Percentiles rank a stretch among this genome's conserved stretches.
Conservation (phyloP, 2,797 vertebrate genomes). For the Acomys russatus region DNA sequence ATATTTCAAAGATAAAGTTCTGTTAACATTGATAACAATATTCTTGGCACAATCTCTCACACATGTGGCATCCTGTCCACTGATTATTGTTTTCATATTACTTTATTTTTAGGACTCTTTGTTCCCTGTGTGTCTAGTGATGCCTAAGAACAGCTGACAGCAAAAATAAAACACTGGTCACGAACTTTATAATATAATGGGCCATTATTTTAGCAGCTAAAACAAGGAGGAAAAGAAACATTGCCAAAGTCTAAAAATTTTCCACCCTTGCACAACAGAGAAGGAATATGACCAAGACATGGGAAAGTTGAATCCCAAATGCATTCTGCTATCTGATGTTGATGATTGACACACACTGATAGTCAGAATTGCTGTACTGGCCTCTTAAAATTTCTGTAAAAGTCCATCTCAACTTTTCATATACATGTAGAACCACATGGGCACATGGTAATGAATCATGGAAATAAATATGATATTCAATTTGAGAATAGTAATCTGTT, state of each 20-base stretch:
- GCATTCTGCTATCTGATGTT: not conserved
- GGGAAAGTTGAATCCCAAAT: not conserved
- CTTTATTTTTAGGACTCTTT: conserved; percentile 66
- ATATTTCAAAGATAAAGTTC: conserved; percentile 40
- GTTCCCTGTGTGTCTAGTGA: conserved; percentile 51
- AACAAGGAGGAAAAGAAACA: not conserved
- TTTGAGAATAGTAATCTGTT: not conserved
- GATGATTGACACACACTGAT: too few relatives aligned
- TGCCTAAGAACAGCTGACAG: conserved; percentile 66
- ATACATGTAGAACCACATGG: too few relatives aligned
- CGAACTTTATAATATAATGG: conserved; percentile 77
- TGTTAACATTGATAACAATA: not conserved
- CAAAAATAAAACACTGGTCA: conserved; percentile 75
- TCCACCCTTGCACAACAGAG: conserved; percentile 14
- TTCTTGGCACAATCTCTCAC: not conserved
- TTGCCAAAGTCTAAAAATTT: conserved; percentile 40
- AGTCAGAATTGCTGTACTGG: accelerated
- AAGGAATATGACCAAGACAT: not conserved
- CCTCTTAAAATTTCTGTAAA: not conserved
- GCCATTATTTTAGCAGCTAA: conserved; percentile 66
- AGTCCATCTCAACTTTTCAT: not conserved
- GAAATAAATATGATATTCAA: not conserved
- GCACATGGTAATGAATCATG: not conserved
- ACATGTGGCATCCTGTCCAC: not conserved
- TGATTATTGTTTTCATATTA: conserved; percentile 64